These are phyloP conservation scores for Nannobrachium achirus DNA, from an alignment of 2,113 vertebrate species.

Conservation along the genomic window DNA sequence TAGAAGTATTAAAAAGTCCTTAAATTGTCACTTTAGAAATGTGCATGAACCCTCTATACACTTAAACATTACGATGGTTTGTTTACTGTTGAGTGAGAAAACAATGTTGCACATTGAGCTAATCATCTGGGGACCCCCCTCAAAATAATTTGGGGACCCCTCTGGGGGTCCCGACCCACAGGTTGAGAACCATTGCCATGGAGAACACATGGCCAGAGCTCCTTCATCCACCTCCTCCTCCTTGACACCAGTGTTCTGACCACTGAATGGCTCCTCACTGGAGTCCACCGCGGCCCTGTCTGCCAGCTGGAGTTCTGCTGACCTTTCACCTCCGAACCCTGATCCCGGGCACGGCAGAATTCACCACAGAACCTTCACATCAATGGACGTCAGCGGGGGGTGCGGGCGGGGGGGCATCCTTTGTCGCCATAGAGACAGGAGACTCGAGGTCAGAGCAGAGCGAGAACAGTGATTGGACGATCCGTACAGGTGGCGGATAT, in stretches of 20 bases:
- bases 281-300: constrained; percentile 70
- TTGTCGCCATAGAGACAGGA: not conserved
- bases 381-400: constrained; percentile 38
- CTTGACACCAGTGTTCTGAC: constrained; percentile 31
- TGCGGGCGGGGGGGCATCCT: constrained; percentile 39
- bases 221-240: constrained; percentile 29
- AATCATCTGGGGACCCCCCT: no score
- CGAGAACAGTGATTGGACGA: constrained; percentile 19
- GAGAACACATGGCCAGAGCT: constrained; percentile 50
- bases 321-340: constrained; percentile 71
- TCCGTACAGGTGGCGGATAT: constrained; percentile 58
- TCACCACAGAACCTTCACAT: constrained; percentile 55
- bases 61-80: no score
- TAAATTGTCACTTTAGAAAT: no score
- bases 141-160: no score
- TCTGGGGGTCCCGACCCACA: no score
- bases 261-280: constrained; percentile 74
- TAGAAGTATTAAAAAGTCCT: no score
- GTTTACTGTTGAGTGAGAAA: no score
- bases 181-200: no score
- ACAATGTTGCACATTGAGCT: no score
- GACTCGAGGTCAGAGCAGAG: constrained; percentile 17
- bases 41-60: no score
- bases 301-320: constrained; percentile 81
- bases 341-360: constrained; percentile 45